Evolutionary conservation across 2,888 invertebrate species (phyloP).

Genomic region (Cosmia trapezina): DNA sequence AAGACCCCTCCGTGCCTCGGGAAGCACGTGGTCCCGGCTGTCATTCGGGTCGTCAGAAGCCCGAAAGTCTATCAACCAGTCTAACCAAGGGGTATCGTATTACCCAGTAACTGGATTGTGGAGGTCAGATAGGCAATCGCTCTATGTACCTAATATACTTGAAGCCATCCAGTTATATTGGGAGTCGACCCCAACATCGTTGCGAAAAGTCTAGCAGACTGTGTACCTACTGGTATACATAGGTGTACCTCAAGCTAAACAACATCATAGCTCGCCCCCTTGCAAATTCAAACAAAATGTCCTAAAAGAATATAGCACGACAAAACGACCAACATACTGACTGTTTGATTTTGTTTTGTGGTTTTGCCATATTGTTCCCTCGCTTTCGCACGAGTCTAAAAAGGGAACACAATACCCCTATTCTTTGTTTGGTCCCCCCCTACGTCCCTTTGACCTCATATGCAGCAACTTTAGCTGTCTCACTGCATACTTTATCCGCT

Average conservation of each 20-base stretch:
- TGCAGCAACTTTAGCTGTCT: conserved; percentile 43
- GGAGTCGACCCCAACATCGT: no score
- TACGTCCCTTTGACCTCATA: conserved; percentile 55
- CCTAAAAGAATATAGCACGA: conserved; percentile 33
- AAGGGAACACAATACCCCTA: conserved; percentile 61
- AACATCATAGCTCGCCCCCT: neutral
- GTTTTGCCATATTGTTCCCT: conserved; percentile 40
- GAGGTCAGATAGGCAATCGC: no score
- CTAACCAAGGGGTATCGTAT: no score
- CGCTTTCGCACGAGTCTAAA: conserved; percentile 52
- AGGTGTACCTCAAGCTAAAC: neutral
- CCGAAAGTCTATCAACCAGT: no score
- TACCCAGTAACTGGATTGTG: no score
- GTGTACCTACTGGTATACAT: no score
- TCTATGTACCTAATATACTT: no score
- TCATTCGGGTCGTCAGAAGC: no score
- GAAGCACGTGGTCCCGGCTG: no score
- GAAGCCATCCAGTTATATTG: no score
- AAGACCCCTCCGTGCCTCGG: no score
- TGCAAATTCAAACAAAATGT: conserved; percentile 29
- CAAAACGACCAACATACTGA: conserved; percentile 31
- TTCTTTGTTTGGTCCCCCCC: conserved; percentile 61
- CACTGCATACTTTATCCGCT: conserved; percentile 49
- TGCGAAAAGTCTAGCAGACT: no score
- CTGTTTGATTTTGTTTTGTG: conserved; percentile 49